Evolutionary conservation across 2,113 vertebrate genomes (phyloP), one percentile per base, ranked within the genome.

Genomic region (Girardinichthys multiradiatus): DNA sequence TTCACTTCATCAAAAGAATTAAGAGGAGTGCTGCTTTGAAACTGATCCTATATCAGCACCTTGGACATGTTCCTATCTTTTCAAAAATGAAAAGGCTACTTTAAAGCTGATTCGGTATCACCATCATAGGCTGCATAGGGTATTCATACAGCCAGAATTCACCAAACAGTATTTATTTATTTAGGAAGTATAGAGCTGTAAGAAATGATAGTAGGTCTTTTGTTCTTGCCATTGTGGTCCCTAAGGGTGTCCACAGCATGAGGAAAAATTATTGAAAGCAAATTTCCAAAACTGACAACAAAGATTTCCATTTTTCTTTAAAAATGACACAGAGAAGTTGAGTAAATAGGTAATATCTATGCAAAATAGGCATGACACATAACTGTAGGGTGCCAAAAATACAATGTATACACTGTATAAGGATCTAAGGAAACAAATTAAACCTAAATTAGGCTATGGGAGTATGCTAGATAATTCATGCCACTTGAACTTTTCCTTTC

Each of bases 41-140:
- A 42, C 67, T 39, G 68, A 82, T 61, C 30, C 42, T 11, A 70
- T 83, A 68, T 80, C 68, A 68, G 80, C 57, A 83, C 71, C 71
- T 65, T 31, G 61, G 73, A 72, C 54, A 66, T 42, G 57, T 57
- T 45, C 51, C n/a, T n/a, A 29, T 42, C 57, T 75, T 65, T 59
- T 31, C 13, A 9, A 67, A 70, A 70, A 10, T 62, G 28, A 26
- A 57, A 80, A 76, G 59, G 57, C 35, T 29, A 30, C 68, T 65
- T 81, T 68, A 82, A 83, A 85, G 67, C 60, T 68, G 39, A 76
- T 74, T 70, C 57, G 31, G 31, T 58, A 70, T 81, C 70, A 68
- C 51, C 35, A 67, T 72, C 63, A 76, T 66, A 64, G 33, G 75
- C 63, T 64, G 27, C 39, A 57, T 65, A 35, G 61, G 57, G 71